phyloP scores from a whole-genome alignment of 2,888 invertebrate species.

The Autographa gamma region DNA sequence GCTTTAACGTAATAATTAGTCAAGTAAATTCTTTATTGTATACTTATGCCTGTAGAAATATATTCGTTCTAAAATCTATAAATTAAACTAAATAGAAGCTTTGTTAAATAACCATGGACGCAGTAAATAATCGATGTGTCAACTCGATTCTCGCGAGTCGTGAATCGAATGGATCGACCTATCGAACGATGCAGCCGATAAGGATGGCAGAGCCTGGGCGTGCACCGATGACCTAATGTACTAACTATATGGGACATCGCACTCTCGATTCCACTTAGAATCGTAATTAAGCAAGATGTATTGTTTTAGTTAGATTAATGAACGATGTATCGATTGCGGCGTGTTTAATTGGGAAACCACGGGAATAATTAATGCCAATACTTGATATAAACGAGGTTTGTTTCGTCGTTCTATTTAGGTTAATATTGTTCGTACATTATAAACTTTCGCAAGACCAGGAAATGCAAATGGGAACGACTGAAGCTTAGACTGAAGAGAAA shows the following conservation, averaged over 20 bases:
- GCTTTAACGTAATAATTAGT: too few species aligned
- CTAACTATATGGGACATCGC: conserved; percentile 85
- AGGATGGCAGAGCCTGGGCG: conserved; percentile 59
- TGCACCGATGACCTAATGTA: conserved; percentile 80
- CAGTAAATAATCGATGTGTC: conserved; percentile 66
- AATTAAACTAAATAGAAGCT: conserved; percentile 18
- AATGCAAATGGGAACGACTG: conserved; percentile 5
- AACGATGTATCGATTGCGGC: conserved; percentile 57
- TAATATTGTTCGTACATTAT: conserved; percentile 19
- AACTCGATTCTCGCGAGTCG: conserved; percentile 68
- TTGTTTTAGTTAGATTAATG: conserved; percentile 68
- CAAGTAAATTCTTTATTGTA: too few species aligned
- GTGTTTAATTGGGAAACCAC: conserved; percentile 63
- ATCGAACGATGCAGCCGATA: conserved; percentile 70
- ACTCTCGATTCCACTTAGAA: conserved; percentile 72
- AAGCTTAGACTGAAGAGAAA: neutral
- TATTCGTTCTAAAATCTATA: conserved; percentile 7
- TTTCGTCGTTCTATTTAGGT: conserved; percentile 28
- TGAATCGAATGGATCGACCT: conserved; percentile 73
- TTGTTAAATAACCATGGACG: conserved; percentile 40
- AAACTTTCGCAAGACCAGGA: neutral
- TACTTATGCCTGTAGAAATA: too few species aligned
- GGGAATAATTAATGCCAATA: conserved; percentile 51
- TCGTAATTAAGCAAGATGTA: conserved; percentile 80
- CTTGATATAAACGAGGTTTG: conserved; percentile 42